Conservation (phyloP, 2,113 vertebrate genomes). For the Naja naja region DNA sequence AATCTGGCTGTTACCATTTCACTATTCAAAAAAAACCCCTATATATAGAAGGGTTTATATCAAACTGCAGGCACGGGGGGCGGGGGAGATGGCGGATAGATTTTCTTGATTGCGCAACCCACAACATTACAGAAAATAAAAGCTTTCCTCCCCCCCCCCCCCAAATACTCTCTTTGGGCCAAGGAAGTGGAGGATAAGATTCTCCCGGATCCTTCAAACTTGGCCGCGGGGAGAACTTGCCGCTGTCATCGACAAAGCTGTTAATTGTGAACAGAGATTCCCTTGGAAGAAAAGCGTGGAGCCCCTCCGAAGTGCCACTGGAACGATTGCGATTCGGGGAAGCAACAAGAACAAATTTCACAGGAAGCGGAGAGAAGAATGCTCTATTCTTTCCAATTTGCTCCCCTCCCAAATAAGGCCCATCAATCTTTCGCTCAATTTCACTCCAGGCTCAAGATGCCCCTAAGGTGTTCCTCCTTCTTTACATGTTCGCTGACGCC, state of each 20-base stretch:
- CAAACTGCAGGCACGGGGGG: background rate
- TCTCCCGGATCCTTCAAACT: background rate
- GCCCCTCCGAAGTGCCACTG: background rate
- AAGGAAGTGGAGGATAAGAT: background rate
- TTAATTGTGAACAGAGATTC: background rate
- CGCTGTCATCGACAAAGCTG: background rate
- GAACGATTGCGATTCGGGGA: background rate
- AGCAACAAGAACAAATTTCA: background rate
- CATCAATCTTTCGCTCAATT: background rate
- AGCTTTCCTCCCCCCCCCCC: background rate
- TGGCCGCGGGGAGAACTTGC: background rate
- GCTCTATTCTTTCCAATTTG: background rate
- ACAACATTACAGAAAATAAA: background rate
- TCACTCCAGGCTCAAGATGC: background rate
- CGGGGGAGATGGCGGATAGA: background rate
- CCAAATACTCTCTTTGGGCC: background rate
- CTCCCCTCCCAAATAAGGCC: background rate
- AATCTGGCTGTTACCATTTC: background rate
- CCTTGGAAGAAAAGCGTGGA: background rate
- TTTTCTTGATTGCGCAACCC: background rate
- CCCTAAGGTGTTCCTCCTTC: slow-evolving; percentile 10
- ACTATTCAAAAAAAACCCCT: no score
- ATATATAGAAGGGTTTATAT: background rate
- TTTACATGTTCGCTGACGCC: background rate
- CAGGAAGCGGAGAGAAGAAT: background rate